Evolutionary conservation across 2,888 invertebrate species (phyloP).

Genomic region (Sepioteuthis lessoniana): DNA sequence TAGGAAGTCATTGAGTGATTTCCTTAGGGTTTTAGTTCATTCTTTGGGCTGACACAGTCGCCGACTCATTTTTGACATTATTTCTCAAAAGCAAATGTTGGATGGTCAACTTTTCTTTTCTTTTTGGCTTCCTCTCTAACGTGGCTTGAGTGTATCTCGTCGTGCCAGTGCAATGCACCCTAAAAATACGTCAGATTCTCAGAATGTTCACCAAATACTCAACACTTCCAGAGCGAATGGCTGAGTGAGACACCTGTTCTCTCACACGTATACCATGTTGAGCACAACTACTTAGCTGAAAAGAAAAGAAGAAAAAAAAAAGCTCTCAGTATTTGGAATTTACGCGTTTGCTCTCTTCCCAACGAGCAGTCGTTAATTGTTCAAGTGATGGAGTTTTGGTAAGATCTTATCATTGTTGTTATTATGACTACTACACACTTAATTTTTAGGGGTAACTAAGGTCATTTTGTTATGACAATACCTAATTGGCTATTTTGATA

Average conservation of each 20-base stretch:
- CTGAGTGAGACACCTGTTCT: background rate
- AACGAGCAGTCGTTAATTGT: background rate
- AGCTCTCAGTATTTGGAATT: background rate
- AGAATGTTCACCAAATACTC: background rate
- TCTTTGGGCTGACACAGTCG: background rate
- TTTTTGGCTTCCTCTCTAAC: too few species aligned
- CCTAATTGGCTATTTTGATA: too few species aligned
- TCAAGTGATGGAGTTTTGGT: background rate
- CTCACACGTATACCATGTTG: background rate
- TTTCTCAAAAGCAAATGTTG: background rate
- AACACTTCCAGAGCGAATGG: background rate
- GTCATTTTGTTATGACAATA: too few species aligned
- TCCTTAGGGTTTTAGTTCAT: background rate
- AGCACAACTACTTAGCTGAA: background rate
- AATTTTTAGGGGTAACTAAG: too few species aligned
- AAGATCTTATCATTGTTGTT: background rate
- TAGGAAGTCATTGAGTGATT: constrained; percentile 23
- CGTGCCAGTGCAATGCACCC: background rate
- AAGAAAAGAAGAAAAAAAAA: background rate
- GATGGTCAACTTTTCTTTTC: too few species aligned
- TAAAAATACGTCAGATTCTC: background rate
- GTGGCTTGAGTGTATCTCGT: too few species aligned
- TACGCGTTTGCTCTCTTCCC: background rate
- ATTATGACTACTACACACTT: background rate
- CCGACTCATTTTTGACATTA: constrained; percentile 16